Evolutionary conservation across 2,113 vertebrate species (phyloP).

Genomic region (Orientallactaga bullata): DNA sequence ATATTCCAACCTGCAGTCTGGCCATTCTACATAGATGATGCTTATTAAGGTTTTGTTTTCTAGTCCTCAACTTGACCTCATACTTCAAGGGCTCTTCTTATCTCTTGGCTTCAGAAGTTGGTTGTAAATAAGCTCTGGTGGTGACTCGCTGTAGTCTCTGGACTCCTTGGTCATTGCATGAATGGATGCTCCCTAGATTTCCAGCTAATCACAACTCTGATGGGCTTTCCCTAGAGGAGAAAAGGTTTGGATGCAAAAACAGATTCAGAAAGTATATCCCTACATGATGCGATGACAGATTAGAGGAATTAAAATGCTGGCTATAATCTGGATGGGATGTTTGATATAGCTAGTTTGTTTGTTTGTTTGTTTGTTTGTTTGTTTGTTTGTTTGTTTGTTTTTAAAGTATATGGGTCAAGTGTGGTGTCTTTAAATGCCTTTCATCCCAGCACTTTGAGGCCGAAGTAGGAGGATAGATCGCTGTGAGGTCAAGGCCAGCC

Average conservation of each 20-base stretch:
- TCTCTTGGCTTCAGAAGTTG: not conserved
- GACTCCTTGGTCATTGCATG: not conserved
- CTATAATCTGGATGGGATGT: not conserved
- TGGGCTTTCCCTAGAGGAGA: not conserved
- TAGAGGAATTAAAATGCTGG: slow-evolving; percentile 1
- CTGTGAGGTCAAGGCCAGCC: no score
- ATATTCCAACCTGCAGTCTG: not conserved
- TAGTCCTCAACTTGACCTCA: not conserved
- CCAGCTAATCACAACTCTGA: not conserved
- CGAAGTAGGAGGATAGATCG: no score
- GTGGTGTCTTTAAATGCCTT: no score
- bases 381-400: no score
- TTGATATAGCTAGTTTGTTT: slow-evolving; percentile 24
- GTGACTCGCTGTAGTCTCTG: not conserved
- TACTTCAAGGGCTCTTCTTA: not conserved
- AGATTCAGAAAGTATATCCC: not conserved
- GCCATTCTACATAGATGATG: not conserved
- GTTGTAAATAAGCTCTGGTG: not conserved
- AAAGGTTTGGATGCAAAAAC: not conserved
- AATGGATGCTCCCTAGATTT: not conserved
- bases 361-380: no score
- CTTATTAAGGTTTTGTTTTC: not conserved
- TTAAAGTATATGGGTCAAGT: not conserved
- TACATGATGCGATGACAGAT: not conserved
- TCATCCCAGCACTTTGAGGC: no score